Conservation (phyloP, 2,888 invertebrate species). For the Entomobrya multifasciata region DNA sequence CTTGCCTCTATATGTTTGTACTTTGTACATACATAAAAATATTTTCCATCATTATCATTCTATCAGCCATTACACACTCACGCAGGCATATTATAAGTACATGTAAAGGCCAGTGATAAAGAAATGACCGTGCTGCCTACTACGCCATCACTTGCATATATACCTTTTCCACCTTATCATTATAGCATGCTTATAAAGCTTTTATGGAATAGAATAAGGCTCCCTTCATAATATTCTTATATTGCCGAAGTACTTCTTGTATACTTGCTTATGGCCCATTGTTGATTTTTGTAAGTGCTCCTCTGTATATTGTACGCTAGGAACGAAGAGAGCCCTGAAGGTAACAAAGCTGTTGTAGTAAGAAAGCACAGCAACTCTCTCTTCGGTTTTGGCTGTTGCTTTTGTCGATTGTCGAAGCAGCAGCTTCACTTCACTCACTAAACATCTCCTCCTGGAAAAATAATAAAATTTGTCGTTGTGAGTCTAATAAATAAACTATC, state of each 20-base stretch:
- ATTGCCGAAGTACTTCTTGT: slow-evolving; percentile 11
- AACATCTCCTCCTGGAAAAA: slow-evolving; percentile 63
- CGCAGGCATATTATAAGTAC: not conserved
- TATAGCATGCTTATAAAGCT: not conserved
- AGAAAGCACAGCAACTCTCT: slow-evolving; percentile 62
- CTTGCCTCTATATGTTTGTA: too few species aligned
- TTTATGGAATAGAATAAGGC: not conserved
- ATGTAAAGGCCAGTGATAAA: too few species aligned
- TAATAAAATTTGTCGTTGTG: slow-evolving; percentile 65
- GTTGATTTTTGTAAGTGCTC: slow-evolving; percentile 56
- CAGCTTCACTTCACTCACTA: slow-evolving; percentile 21
- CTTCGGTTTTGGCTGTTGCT: slow-evolving; percentile 28
- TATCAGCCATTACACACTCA: slow-evolving; percentile 7
- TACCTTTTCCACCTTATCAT: too few species aligned
- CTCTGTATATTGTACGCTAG: slow-evolving; percentile 16
- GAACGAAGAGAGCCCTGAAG: slow-evolving; percentile 71
- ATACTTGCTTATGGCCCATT: slow-evolving; percentile 18
- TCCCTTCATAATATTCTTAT: slow-evolving; percentile 40
- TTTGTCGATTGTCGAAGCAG: slow-evolving; percentile 10
- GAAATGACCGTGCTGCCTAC: slow-evolving; percentile 28
- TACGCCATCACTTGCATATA: not conserved
- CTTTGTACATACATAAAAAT: not conserved
- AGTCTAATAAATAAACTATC: slow-evolving; percentile 71
- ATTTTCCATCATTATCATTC: not conserved
- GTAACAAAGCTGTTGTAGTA: slow-evolving; percentile 68